Base-by-base conservation (phyloP, 2,113 vertebrate genomes). In the Phyllopteryx taeniolatus region DNA sequence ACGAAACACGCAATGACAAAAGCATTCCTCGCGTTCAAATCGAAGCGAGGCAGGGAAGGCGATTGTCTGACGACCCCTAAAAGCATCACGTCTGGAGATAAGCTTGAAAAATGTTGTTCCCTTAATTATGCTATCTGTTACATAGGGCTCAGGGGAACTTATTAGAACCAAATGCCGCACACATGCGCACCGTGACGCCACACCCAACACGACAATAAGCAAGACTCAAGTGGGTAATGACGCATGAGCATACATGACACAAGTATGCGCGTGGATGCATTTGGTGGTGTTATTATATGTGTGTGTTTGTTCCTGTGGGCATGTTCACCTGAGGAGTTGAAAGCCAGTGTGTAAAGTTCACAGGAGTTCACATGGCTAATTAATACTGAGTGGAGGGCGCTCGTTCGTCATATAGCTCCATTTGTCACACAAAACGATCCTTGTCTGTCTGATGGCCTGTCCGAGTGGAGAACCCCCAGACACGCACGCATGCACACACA, bases 281-380 rank as follows among this genome's bases (percentile, higher is more conserved):
- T 56, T 76, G 10, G 67, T 49, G 57, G 69, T 71, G 70, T 70
- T 79, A 83, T 44, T 81, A 14, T 42, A 60, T 2, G 17, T 27
- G 53, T 64, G 63, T 74, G 56, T 77, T 62, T 69, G 20, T 72
- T 67, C 35, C 17, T 79, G 59, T 77, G 75, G 81, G 78, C 44
- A 22, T 56, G 42, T 85, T 79, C 70, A 73, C 81, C 81, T 78
- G 57, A 77, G 72, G 72, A 86, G 79, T 85, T 90, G 82, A 89
- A 90, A 86, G 73, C 80, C 64, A 57, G 75, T 83, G 77, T 86
- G 79, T 83, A 83, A 90, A 90, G 91, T 93, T 92, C 91, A 93
- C 84, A 75, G 68, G 79, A 91, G 91, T 93, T 92, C 91, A 92
- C 80, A 80, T 60, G 85, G 86, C 90, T 91, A 91, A 93, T 93